These are phyloP conservation scores for Penaeus monodon DNA, from an alignment of 2,888 invertebrate genomes.

Conservation along the genomic window DNA sequence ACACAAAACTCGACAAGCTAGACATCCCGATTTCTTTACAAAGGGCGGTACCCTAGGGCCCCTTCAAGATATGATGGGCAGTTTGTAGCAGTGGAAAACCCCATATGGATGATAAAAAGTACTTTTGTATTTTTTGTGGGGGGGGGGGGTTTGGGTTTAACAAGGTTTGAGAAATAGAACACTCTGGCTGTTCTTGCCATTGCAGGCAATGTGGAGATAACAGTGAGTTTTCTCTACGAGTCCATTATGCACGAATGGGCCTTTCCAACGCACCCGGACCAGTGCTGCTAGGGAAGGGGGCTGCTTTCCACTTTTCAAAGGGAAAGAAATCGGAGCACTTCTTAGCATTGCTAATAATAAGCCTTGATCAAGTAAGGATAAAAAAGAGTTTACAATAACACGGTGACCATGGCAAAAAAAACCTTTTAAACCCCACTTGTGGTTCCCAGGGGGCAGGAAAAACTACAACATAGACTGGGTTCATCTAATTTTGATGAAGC, in stretches of 20 bases:
- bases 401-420: background rate
- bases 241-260: background rate
- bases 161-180: background rate
- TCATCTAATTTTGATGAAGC: conserved; percentile 32
- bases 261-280: conserved; percentile 42
- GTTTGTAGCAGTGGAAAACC: conserved; percentile 35
- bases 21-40: conserved; percentile 18
- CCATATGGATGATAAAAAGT: conserved; percentile 26
- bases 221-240: conserved; percentile 38
- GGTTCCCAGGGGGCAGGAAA: conserved; percentile 11
- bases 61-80: conserved; percentile 12
- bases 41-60: conserved; percentile 4
- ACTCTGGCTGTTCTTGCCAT: no score
- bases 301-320: conserved; percentile 25
- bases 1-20: conserved; percentile 24
- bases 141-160: no score
- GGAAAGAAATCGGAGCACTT: conserved; percentile 24
- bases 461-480: background rate
- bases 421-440: background rate
- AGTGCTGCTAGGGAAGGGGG: conserved; percentile 30
- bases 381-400: background rate
- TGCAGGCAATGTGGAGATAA: conserved; percentile 32
- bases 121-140: background rate
- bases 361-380: conserved; percentile 14
- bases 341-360: conserved; percentile 39